Evolutionary conservation across 2,113 vertebrate species (phyloP), one percentile per base, ranked within the genome.

Genomic region (Argyrosomus japonicus): DNA sequence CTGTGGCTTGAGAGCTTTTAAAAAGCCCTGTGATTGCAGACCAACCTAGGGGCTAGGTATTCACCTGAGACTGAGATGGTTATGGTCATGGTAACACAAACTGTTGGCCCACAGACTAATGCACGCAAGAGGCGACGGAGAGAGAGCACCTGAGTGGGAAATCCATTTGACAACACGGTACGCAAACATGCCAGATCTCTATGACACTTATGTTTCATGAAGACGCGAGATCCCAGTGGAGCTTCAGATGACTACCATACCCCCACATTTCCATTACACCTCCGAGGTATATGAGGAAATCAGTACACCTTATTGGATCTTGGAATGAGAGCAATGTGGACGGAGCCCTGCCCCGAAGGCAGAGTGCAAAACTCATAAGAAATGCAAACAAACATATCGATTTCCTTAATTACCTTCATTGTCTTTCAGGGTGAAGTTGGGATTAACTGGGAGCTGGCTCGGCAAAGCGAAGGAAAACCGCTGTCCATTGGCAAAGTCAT

Each of bases 401-500:
- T 81, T n/a, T 6, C 53, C 95, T 93, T 85, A 71, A 88, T 88
- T 96, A 99, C 98, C 98, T 98, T 97, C 97, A 84, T 99, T 99
- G 92, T 99, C 97, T 94, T 96, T 97, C 76, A 99, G 91, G 70
- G 98, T 97, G 93, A 99, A 99, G 95, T 99, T 99, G 87, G 97
- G 98, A 91, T 99, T 99, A 87, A 95, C 83, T n/a, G 96, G 92
- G 58, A 96, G 91, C 18, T 88, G 95, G 81, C 94, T 95, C 14
- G 96, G 95, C 71, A 97, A 88, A 68, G 96, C 96, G 84, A 97
- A 99, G 82, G 94, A 95, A 89, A 99, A 99, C 69, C 96, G 93
- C 83, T 96, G 96, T 54, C 98, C 98, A 70, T 98, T 98, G 93
- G 97, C 97, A 91, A 97, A 96, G 91, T 97, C 96, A 81, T 99